Base-by-base conservation (phyloP, 2,113 vertebrate genomes). In the Xiphias gladius region DNA sequence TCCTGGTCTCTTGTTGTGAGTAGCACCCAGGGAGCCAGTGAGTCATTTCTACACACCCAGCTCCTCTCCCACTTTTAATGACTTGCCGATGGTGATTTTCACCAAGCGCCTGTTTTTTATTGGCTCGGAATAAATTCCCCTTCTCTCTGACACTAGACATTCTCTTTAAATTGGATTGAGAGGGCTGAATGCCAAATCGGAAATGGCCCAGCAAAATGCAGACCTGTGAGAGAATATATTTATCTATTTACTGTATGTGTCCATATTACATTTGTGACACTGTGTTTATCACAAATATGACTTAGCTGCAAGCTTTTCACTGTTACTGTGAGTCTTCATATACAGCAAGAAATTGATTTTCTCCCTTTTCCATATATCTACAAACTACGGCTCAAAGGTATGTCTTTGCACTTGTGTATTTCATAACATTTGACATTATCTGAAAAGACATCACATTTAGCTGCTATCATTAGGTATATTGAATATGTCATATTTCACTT, bases 51-150 rank as follows among this genome's bases (percentile, higher is more conserved):
- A 88, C 87, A 77, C 82, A 79, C 20, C 79, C 46, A 41, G 80
- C 85, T 87, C 85, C 83, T 92, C 87, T 92, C 85, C 80, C 86
- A 82, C 90, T 92, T 94, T 92, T 93, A 93, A 94, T 93, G 92
- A 93, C 86, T 92, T 88, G 91, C 91, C 86, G 64, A 85, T 80
- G 91, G 91, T 92, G 89, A 83, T 93, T 90, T 87, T 86, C 69
- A 69, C 90, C 87, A 58, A 91, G 86, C 76, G 79, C 57, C 87
- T 88, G 76, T 89, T 86, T 87, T 93, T 89, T 88, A 89, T 91
- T 89, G 85, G 88, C 85, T 86, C 28, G 6, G 82, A 92, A 91
- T 93, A 90, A 90, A 94, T 93, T 90, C 69, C 80, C 73, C 79
- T 66, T 80, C 77, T 83, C 73, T 80, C 78, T 85, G 88, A 89